These are phyloP conservation scores for Bellardia bayeri DNA, from an alignment of 2,888 invertebrate species.

Conservation along the genomic window DNA sequence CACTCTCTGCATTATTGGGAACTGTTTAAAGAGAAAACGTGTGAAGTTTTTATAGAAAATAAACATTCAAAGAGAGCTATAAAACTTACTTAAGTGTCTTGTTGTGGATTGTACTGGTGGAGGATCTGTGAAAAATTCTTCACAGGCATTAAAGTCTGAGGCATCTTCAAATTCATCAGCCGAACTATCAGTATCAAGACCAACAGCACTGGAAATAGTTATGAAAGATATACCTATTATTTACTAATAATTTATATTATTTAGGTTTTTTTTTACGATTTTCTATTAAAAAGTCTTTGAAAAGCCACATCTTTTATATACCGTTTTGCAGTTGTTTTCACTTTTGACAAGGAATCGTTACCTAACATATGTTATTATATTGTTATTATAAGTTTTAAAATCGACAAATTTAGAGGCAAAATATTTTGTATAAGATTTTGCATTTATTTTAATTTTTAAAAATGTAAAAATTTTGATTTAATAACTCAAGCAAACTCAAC, in stretches of 20 bases:
- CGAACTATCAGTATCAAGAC: conserved; percentile 86
- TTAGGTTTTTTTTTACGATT: no score
- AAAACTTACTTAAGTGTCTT: conserved; percentile 90
- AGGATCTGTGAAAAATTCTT: conserved; percentile 93
- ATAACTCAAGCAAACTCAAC: no score
- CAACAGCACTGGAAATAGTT: conserved; percentile 76
- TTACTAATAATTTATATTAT: neutral
- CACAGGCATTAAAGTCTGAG: conserved; percentile 93
- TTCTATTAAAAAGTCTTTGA: no score
- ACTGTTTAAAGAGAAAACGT: conserved; percentile 85
- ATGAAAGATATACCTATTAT: neutral
- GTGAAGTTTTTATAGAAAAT: neutral
- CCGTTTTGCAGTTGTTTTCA: no score
- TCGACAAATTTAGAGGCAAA: no score
- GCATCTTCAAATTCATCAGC: conserved; percentile 95
- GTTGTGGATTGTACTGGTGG: conserved; percentile 88
- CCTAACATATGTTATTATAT: no score
- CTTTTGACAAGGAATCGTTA: no score
- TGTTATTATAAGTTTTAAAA: no score
- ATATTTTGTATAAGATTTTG: no score
- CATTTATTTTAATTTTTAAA: no score
- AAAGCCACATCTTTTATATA: no score
- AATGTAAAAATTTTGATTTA: no score
- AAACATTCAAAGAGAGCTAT: neutral
- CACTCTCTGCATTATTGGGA: conserved; percentile 94